phyloP scores from a whole-genome alignment of 2,888 invertebrate genomes.

The Standfussiana lucernea region DNA sequence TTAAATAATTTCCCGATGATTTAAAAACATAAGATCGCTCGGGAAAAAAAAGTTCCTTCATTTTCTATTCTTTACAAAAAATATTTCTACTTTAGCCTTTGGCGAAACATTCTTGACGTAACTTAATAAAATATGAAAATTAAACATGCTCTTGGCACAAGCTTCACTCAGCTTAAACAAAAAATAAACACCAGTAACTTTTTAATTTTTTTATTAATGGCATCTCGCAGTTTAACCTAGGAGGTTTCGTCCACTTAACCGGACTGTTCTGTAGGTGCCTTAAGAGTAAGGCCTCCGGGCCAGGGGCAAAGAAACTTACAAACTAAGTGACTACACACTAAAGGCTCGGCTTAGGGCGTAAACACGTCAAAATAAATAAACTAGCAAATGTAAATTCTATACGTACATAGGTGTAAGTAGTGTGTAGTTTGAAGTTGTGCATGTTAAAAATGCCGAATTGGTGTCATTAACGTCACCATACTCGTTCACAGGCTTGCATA shows the following conservation, averaged over 20 bases:
- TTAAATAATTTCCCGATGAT: neutral
- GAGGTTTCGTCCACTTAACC: neutral
- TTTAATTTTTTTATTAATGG: neutral
- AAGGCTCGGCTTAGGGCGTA: too few species aligned
- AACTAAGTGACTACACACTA: neutral
- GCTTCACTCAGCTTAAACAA: neutral
- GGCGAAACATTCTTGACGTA: neutral
- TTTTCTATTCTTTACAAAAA: neutral
- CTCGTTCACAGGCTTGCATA: constrained; percentile 32
- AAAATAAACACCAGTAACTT: neutral
- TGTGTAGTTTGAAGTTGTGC: constrained; percentile 10
- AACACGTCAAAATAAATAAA: too few species aligned
- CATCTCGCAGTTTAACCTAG: neutral
- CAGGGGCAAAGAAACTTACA: neutral
- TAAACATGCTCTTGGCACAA: constrained; percentile 18
- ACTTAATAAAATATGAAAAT: neutral
- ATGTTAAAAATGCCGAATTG: constrained; percentile 28
- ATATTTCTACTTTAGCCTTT: neutral
- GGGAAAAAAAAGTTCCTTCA: neutral
- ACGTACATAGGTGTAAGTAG: neutral
- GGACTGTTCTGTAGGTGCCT: neutral
- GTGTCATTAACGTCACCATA: constrained; percentile 36
- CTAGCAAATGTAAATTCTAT: too few species aligned
- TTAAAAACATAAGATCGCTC: neutral
- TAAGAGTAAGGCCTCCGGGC: neutral